Evolutionary conservation across 2,113 vertebrate species (phyloP).

Genomic region (Vimba vimba): DNA sequence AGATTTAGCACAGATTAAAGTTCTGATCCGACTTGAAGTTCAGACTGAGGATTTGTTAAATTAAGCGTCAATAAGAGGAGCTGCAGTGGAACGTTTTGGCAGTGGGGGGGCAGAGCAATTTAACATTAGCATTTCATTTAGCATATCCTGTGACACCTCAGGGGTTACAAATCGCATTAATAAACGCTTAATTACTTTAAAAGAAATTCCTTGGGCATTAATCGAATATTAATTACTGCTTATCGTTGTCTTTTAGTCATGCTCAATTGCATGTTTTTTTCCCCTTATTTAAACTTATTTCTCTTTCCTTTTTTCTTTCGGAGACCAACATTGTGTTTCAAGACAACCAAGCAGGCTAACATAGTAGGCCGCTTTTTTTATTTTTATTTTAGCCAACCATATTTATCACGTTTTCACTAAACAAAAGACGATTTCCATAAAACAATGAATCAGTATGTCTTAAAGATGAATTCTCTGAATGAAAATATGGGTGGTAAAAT

Average conservation of each 20-base stretch:
- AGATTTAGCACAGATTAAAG: slow-evolving; percentile 32
- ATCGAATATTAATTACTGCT: slow-evolving; percentile 81
- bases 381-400: slow-evolving; percentile 37
- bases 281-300: slow-evolving; percentile 51
- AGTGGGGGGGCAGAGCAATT: slow-evolving; percentile 60
- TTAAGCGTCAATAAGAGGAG: slow-evolving; percentile 60
- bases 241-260: slow-evolving; percentile 79
- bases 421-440: slow-evolving; percentile 55
- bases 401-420: slow-evolving; percentile 40
- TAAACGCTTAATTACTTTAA: slow-evolving; percentile 80
- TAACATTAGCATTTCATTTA: slow-evolving; percentile 71
- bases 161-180: slow-evolving; percentile 80
- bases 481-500: slow-evolving; percentile 27
- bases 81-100: slow-evolving; percentile 60
- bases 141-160: slow-evolving; percentile 74
- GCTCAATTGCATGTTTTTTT: slow-evolving; percentile 74
- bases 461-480: slow-evolving; percentile 39
- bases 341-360: slow-evolving; percentile 37
- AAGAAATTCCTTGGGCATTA: slow-evolving; percentile 79
- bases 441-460: slow-evolving; percentile 43
- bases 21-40: slow-evolving; percentile 46
- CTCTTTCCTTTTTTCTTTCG: slow-evolving; percentile 53
- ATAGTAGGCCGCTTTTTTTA: neutral
- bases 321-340: slow-evolving; percentile 53
- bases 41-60: slow-evolving; percentile 56